phyloP scores from a whole-genome alignment of 2,113 vertebrate genomes.

The Struthidea cinerea region DNA sequence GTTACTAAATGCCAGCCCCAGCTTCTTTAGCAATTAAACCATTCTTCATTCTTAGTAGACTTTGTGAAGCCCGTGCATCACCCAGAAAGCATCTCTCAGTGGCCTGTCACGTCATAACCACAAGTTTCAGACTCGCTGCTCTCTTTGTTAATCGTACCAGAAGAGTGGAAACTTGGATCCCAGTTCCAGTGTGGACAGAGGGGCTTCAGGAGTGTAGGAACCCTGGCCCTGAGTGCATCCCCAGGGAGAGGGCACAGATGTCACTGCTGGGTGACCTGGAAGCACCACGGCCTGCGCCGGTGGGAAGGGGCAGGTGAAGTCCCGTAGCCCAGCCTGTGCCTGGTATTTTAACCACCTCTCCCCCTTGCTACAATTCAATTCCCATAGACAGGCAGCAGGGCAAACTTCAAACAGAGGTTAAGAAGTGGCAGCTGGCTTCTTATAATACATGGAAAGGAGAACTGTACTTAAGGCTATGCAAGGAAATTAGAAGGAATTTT shows the following conservation, averaged over 20 bases:
- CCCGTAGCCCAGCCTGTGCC: accelerated
- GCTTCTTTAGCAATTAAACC: constrained; percentile 38
- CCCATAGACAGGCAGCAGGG: not conserved
- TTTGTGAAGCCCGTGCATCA: not conserved
- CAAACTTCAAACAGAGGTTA: not conserved
- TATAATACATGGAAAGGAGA: not conserved
- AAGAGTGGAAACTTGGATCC: not conserved
- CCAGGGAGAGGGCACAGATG: not conserved
- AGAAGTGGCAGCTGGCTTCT: not conserved
- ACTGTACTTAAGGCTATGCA: not conserved
- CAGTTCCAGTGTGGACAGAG: accelerated
- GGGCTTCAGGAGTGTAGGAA: not conserved
- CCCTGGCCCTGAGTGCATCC: not conserved
- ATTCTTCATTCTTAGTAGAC: not conserved
- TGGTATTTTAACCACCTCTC: not conserved
- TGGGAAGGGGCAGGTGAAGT: not conserved
- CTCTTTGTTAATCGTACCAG: not conserved
- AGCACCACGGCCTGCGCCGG: not conserved
- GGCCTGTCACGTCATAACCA: not conserved
- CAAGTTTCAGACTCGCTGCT: not conserved
- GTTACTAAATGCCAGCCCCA: constrained; percentile 44
- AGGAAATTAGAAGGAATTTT: not conserved
- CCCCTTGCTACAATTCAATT: not conserved
- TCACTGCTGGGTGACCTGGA: not conserved
- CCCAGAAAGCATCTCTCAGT: not conserved